phyloP scores from a whole-genome alignment of 2,888 invertebrate species.

The Nomada hirtipes region DNA sequence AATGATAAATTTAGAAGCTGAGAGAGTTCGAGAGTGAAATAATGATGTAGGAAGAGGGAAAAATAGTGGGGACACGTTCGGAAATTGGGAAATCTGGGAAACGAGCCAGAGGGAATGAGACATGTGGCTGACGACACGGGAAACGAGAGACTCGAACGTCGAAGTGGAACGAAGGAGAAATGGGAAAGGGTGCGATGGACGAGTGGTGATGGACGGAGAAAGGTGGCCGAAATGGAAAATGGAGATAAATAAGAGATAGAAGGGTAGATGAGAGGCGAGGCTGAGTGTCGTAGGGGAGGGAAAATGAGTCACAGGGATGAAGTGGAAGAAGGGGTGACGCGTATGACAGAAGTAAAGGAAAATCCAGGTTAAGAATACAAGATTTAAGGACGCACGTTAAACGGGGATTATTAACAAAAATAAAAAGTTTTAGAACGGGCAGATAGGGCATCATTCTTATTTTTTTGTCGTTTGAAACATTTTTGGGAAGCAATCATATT shows the following conservation, averaged over 20 bases:
- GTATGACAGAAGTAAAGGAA: not conserved
- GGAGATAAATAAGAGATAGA: slow-evolving; percentile 33
- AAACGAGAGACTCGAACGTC: slow-evolving; percentile 20
- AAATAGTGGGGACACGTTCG: not conserved
- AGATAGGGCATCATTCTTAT: too few species aligned
- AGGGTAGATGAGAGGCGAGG: not conserved
- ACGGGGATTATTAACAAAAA: too few species aligned
- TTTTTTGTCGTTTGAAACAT: too few species aligned
- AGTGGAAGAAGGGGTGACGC: not conserved
- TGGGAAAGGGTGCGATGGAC: not conserved
- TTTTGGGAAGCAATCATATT: too few species aligned
- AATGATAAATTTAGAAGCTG: not conserved
- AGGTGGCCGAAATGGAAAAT: slow-evolving; percentile 34
- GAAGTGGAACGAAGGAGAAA: slow-evolving; percentile 33
- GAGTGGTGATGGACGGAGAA: slow-evolving; percentile 1
- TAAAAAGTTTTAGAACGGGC: not conserved
- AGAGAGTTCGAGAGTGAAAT: not conserved
- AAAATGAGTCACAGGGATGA: slow-evolving; percentile 12
- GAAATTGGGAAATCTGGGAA: slow-evolving; percentile 22
- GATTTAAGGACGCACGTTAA: not conserved
- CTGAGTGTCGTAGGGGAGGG: not conserved
- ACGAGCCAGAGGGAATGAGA: not conserved
- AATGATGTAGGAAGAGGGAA: not conserved
- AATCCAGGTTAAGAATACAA: not conserved
- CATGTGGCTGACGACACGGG: not conserved